A percentile compares a stretch with the other conserved stretches of the same genome.
These are phyloP conservation scores for Blastomussa wellsi DNA, from an alignment of 92 coral and sea anemone species.

Conservation along the genomic window DNA sequence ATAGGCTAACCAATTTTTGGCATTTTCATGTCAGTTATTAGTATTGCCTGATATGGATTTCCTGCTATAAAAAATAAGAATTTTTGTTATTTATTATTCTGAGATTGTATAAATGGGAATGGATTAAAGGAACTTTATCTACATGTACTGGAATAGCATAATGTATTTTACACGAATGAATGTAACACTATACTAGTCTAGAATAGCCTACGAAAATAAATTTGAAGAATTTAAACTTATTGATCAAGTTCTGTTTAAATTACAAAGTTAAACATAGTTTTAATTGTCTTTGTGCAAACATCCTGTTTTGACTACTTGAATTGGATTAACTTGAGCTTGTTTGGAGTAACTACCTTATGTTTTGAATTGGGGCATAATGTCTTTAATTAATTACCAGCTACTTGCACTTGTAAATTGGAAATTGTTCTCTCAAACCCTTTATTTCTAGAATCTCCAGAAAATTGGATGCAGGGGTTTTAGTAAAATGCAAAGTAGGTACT, in stretches of 20 bases:
- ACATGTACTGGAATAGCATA: not conserved
- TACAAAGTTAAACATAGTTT: not conserved
- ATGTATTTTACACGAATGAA: too few species aligned
- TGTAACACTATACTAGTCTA: too few species aligned
- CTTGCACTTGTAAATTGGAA: too few species aligned
- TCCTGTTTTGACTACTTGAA: not conserved
- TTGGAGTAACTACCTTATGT: not conserved
- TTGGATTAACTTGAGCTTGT: not conserved
- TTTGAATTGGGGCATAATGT: not conserved
- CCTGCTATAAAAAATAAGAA: not conserved
- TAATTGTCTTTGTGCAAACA: not conserved
- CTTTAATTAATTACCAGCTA: too few species aligned
- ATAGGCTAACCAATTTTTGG: not conserved
- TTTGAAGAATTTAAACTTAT: not conserved
- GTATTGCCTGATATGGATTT: not conserved
- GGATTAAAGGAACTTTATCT: not conserved
- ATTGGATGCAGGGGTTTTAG: too few species aligned
- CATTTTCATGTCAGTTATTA: not conserved
- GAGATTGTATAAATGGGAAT: not conserved
- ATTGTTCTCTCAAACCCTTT: too few species aligned
- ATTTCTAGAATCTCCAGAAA: too few species aligned
- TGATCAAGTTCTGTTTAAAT: not conserved
- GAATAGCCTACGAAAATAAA: not conserved
- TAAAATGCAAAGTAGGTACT: too few species aligned
- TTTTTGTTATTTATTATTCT: not conserved